phyloP scores from a whole-genome alignment of 2,888 invertebrate species.

The Agrilus biguttatus region DNA sequence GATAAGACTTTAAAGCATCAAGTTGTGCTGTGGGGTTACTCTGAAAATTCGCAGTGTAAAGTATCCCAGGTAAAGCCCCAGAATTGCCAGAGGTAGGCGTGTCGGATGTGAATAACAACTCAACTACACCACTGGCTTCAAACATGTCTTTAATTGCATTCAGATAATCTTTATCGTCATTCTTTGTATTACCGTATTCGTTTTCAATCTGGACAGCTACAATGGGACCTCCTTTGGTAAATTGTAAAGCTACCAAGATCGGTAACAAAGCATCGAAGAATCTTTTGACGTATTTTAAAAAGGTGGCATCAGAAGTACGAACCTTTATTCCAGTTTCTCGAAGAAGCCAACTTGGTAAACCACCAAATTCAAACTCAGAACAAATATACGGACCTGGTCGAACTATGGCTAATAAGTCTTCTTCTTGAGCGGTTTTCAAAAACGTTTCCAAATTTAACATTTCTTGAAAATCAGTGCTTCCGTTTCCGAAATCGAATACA shows the following conservation, averaged over 20 bases:
- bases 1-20: slow-evolving; percentile 26
- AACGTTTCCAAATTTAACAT: slow-evolving; percentile 48
- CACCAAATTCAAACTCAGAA: slow-evolving; percentile 65
- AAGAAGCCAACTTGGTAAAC: slow-evolving; percentile 17
- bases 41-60: slow-evolving; percentile 42
- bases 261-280: slow-evolving; percentile 38
- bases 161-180: slow-evolving; percentile 28
- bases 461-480: slow-evolving; percentile 37
- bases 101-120: slow-evolving; percentile 40
- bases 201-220: slow-evolving; percentile 87
- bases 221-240: slow-evolving; percentile 68
- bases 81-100: slow-evolving; percentile 13
- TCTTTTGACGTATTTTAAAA: slow-evolving; percentile 33
- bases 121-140: slow-evolving; percentile 26
- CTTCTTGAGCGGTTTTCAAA: slow-evolving; percentile 56
- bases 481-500: slow-evolving; percentile 46
- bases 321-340: slow-evolving; percentile 34
- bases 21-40: slow-evolving; percentile 27
- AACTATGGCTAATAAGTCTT: slow-evolving; percentile 64
- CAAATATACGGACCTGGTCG: slow-evolving; percentile 87
- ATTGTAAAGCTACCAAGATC: slow-evolving; percentile 35
- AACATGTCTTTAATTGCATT: slow-evolving; percentile 26
- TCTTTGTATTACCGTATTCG: slow-evolving; percentile 64
- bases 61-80: slow-evolving; percentile 16
- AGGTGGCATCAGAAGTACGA: slow-evolving; percentile 25